Percentiles rank a stretch among this genome's conserved stretches.
Conservation (phyloP, 2,888 invertebrate genomes). For the Calliphora vomitoria region DNA sequence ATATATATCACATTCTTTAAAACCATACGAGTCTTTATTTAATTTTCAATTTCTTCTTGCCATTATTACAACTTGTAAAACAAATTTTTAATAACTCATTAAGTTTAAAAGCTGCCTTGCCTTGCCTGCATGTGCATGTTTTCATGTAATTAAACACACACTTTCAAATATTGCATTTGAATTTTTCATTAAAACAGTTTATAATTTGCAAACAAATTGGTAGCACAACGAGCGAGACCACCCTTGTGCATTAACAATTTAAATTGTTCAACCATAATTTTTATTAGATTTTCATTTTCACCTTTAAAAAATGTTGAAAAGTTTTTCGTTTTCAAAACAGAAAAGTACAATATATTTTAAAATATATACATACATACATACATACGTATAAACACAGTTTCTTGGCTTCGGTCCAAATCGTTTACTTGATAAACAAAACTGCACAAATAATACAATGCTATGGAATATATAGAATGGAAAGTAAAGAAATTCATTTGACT, state of each 20-base stretch:
- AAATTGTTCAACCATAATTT: constrained; percentile 45
- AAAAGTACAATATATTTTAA: constrained; percentile 11
- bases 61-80: background rate
- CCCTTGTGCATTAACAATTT: constrained; percentile 35
- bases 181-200: constrained; percentile 35
- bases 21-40: no score
- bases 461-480: background rate
- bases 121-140: constrained; percentile 34
- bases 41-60: background rate
- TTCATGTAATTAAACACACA: constrained; percentile 47
- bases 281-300: constrained; percentile 48
- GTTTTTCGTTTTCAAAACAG: background rate
- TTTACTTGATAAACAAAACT: constrained; percentile 39
- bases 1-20: no score
- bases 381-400: constrained; percentile 8
- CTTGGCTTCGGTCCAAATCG: constrained; percentile 58
- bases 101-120: constrained; percentile 22
- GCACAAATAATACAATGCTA: background rate
- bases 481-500: constrained; percentile 13
- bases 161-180: constrained; percentile 33
- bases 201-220: constrained; percentile 35
- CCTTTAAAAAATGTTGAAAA: constrained; percentile 10
- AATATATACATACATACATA: background rate
- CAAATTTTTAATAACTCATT: constrained; percentile 50
- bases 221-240: background rate